These are phyloP conservation scores for Habropoda laboriosa DNA, from an alignment of 1,140 invertebrate genomes.

Conservation along the genomic window DNA sequence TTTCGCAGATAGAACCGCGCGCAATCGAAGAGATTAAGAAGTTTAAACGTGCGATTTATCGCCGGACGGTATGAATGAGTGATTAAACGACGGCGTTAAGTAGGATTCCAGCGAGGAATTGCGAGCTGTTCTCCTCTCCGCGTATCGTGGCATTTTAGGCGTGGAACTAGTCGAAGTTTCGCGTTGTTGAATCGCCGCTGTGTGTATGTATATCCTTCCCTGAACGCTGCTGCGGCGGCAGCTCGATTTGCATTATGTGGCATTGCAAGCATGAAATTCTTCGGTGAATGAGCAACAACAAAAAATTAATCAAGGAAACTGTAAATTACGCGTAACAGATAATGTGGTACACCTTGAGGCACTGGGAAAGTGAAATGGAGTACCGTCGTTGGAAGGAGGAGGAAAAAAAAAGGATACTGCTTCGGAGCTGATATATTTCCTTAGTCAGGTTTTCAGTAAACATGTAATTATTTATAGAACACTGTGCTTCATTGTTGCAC, in stretches of 20 bases:
- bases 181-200: neutral
- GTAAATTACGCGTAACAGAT: constrained; percentile 19
- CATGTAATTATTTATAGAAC: neutral
- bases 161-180: neutral
- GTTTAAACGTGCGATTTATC: constrained; percentile 7
- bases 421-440: neutral
- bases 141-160: neutral
- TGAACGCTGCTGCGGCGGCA: no score
- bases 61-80: neutral
- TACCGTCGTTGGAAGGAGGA: neutral
- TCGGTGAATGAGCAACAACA: constrained; percentile 10
- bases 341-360: constrained; percentile 28
- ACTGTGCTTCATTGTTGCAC: neutral
- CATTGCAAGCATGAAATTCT: constrained; percentile 21
- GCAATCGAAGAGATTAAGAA: constrained; percentile 27
- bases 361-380: constrained; percentile 29
- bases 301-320: constrained; percentile 40
- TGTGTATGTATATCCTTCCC: neutral
- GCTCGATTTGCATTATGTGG: constrained; percentile 19
- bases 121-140: no score
- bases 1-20: neutral
- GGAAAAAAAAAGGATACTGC: neutral
- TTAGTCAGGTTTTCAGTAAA: neutral
- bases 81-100: constrained; percentile 7
- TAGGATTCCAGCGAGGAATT: neutral